Percentiles rank a stretch among this genome's conserved stretches.
phyloP scores from a whole-genome alignment of 2,113 vertebrate genomes.

The Struthidea cinerea region DNA sequence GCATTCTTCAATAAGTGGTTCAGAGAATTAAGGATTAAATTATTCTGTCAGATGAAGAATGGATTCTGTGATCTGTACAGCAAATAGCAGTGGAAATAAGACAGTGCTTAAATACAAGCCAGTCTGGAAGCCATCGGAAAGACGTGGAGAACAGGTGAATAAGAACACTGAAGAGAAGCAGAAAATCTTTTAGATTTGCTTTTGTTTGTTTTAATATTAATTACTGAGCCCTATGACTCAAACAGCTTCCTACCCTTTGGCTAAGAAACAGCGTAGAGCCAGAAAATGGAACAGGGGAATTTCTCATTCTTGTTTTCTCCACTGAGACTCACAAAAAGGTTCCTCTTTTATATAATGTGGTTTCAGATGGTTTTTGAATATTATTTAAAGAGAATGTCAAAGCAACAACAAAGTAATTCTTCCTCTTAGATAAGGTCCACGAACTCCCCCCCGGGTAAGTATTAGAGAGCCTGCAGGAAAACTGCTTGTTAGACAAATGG shows the following conservation, averaged over 20 bases:
- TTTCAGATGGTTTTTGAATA: not conserved
- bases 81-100: not conserved
- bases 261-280: not conserved
- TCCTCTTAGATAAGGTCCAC: constrained; percentile 1
- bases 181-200: not conserved
- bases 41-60: not conserved
- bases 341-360: not conserved
- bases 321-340: not conserved
- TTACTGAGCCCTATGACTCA: not conserved
- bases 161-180: not conserved
- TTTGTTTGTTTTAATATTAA: constrained; percentile 24
- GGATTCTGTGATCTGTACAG: not conserved
- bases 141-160: not conserved
- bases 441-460: not conserved
- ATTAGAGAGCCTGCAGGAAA: not conserved
- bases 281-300: not conserved
- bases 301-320: not conserved
- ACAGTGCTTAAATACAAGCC: not conserved
- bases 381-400: not conserved
- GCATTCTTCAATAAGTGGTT: not conserved
- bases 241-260: constrained; percentile 16
- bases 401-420: not conserved
- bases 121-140: not conserved
- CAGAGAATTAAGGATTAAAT: constrained; percentile 18
- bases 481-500: constrained; percentile 14